A percentile compares a stretch with the other conserved stretches of the same genome.
These are phyloP conservation scores for Rousettus madagascariensis DNA, from an alignment of 2,797 vertebrate species.

Conservation along the genomic window DNA sequence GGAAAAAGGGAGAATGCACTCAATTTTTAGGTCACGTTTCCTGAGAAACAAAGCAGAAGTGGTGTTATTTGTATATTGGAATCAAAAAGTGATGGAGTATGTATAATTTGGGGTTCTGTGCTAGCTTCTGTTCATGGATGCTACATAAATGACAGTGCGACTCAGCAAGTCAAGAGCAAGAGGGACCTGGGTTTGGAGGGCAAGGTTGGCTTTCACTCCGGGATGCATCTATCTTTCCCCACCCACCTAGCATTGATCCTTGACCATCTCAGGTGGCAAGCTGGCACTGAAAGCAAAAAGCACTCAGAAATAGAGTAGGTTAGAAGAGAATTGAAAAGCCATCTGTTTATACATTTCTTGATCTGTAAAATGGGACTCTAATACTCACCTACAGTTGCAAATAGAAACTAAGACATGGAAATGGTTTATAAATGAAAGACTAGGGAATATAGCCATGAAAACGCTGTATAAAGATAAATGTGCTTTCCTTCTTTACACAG, in stretches of 20 bases:
- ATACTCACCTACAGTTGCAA: not conserved
- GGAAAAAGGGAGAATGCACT: not conserved
- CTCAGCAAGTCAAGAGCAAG: not conserved
- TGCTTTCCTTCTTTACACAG: not conserved
- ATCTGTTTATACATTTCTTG: not conserved
- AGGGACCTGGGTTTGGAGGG: not conserved
- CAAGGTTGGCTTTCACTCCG: not conserved
- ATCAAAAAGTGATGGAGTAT: not conserved
- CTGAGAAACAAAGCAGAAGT: conserved; percentile 5
- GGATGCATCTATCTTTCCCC: not conserved
- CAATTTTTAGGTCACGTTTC: not conserved
- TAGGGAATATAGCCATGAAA: not conserved
- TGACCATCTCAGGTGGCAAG: not conserved
- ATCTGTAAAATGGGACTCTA: not conserved
- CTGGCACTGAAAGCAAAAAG: not conserved
- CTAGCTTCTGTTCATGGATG: not conserved
- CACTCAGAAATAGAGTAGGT: not conserved
- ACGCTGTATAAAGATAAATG: not conserved
- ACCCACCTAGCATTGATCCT: not conserved
- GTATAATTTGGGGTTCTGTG: not conserved
- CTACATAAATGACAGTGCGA: not conserved
- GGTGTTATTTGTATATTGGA: not conserved
- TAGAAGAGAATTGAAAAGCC: not conserved
- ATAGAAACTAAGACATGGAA: not conserved
- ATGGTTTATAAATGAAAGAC: not conserved